Evolutionary conservation across 1,140 invertebrate genomes (phyloP).

Genomic region (Bombus vancouverensis): DNA sequence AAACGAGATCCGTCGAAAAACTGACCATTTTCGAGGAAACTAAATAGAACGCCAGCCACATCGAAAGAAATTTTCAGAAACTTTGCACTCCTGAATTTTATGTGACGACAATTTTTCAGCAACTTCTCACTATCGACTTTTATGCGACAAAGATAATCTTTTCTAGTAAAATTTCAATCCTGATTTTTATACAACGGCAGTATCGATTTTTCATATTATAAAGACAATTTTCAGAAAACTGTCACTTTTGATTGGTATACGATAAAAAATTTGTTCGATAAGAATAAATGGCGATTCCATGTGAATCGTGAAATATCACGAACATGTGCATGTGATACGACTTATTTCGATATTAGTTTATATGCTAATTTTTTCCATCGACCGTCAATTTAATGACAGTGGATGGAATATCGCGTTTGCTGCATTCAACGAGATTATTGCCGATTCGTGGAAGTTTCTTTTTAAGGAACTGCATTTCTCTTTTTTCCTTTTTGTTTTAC

Average conservation of each 20-base stretch:
- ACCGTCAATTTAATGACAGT: background rate
- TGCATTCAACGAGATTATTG: no score
- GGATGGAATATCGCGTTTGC: background rate
- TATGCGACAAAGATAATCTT: no score
- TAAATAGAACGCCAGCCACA: background rate
- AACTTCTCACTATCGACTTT: no score
- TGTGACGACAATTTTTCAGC: background rate
- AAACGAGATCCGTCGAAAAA: background rate
- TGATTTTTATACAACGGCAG: no score
- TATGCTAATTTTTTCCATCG: conserved; percentile 4
- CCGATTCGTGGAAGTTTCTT: no score
- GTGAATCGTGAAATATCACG: no score
- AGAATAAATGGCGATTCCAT: no score
- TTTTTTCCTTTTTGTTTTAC: no score
- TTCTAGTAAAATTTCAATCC: background rate
- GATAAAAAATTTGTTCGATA: background rate
- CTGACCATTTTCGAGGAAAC: background rate
- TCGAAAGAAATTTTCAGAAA: background rate
- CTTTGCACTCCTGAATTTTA: background rate
- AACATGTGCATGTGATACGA: background rate
- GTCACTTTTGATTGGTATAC: background rate
- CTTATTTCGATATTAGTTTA: background rate
- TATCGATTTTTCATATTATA: background rate
- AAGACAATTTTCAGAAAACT: background rate
- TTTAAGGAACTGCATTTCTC: no score